Evolutionary conservation across 2,113 vertebrate genomes (phyloP), one percentile per base, ranked within the genome.

Genomic region (Sorex fumeus): DNA sequence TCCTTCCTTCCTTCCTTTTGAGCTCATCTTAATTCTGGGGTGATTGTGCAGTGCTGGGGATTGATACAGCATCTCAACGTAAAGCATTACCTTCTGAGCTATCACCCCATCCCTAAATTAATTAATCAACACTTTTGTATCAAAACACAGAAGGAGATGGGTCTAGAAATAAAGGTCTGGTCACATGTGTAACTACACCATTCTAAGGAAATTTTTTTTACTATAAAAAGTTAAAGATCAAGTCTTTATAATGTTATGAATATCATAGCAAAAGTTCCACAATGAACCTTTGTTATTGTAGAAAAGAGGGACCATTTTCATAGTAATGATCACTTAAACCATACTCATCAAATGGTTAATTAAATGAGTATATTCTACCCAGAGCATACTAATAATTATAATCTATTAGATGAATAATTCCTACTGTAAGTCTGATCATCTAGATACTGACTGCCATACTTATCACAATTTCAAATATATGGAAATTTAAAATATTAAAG

Each of bases 401-500:
- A 23, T 82, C 12, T 82, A 43, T 75, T 62, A 84, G 57, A 57
- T 71, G n/a, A 82, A 72, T 72, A 2, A 72, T 84, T 60, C 88
- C 27, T 25, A 60, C 11, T 82, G 91, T 34, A 13, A 71, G 66
- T 94, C 90, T 78, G 43, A 81, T 93, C 45, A 50, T 50, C 62
- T 57, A 75, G 13, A 57, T 36, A 57, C 8, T 81, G 45, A 10
- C 27, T 75, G n/a, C 71, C 66, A n/a, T 93, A 82, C 45, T 96
- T 96, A 79, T 2, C 96, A 93, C 80, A 70, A 94, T 64, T 96
- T 96, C 71, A 95, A 95, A 95, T 96, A 90, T 94, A 90, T 2
- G 16, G 92, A 96, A 90, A 95, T 97, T 93, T 97, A 69, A 96
- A 92, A 88, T 94, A 91, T 0, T 10, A 94, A 97, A 84, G 11